A percentile compares a stretch with the other conserved stretches of the same genome.
These are phyloP conservation scores for Aphrocallistes beatrix DNA, from an alignment of 37 sponge, comb jelly and placozoan species.

Conservation along the genomic window DNA sequence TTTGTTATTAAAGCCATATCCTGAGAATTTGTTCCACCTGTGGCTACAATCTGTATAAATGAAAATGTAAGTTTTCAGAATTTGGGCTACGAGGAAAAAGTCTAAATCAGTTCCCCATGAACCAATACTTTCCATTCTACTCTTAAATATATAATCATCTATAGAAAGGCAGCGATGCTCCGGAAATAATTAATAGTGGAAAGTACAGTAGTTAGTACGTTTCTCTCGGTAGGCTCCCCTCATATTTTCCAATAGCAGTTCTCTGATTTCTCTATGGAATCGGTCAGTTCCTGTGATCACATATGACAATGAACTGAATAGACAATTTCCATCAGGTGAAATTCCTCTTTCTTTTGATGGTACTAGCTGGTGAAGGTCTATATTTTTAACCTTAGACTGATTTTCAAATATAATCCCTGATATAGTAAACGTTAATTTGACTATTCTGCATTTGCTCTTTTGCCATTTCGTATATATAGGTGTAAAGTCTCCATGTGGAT, in stretches of 20 bases:
- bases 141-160: neutral
- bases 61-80: neutral
- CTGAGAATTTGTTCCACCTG: neutral
- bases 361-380: neutral
- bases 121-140: neutral
- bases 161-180: neutral
- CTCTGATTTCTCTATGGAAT: neutral
- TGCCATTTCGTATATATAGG: neutral
- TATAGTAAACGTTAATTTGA: no score
- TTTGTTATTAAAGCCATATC: neutral
- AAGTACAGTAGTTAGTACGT: neutral
- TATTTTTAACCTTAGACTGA: neutral
- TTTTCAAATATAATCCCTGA: no score
- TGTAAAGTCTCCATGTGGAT: neutral
- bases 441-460: neutral
- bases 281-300: neutral
- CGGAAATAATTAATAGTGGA: neutral
- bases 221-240: neutral
- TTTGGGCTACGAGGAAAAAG: neutral
- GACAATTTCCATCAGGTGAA: conserved; percentile 6
- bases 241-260: neutral
- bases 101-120: neutral
- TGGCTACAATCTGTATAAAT: neutral
- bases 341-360: neutral
- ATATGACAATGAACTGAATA: neutral